phyloP scores from a whole-genome alignment of 2,797 vertebrate species.

The Hozukius guyotensis region DNA sequence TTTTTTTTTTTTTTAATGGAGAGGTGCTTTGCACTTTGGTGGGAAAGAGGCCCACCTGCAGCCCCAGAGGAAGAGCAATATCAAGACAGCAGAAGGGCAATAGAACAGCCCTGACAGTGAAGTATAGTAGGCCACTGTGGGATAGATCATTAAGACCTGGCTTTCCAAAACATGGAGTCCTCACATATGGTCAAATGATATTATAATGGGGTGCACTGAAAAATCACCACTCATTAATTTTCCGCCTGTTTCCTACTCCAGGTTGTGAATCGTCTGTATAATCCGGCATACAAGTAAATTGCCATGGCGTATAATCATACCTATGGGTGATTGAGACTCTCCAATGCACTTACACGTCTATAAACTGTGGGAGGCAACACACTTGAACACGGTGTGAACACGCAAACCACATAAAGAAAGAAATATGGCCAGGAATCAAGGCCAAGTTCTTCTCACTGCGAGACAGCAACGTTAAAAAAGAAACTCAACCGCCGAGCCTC shows the following conservation, averaged over 20 bases:
- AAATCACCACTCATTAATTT: constrained; percentile 1
- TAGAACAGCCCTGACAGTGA: background rate
- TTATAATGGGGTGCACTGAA: background rate
- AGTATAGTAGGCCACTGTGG: background rate
- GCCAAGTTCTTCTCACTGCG: constrained; percentile 3
- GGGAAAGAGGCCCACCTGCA: constrained; percentile 29
- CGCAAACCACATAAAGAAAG: constrained; percentile 8
- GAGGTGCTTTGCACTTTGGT: constrained; percentile 17
- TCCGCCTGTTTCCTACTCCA: background rate
- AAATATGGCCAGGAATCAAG: background rate
- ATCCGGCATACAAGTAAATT: background rate
- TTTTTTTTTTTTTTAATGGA: constrained; percentile 20
- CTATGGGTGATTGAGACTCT: constrained; percentile 6
- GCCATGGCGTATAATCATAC: background rate
- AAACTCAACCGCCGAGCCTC: constrained; percentile 1
- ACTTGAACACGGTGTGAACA: constrained; percentile 1
- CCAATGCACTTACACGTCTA: background rate
- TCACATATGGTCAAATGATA: background rate
- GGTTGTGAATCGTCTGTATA: background rate
- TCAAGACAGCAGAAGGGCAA: background rate
- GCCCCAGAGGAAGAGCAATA: background rate
- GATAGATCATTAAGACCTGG: background rate
- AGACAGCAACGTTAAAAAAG: constrained; percentile 17
- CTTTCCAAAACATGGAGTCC: background rate
- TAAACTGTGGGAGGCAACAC: background rate